Percentiles rank a stretch among this genome's conserved stretches.
phyloP scores from a whole-genome alignment of 2,888 invertebrate genomes.

The Chloroclystis v-ata region DNA sequence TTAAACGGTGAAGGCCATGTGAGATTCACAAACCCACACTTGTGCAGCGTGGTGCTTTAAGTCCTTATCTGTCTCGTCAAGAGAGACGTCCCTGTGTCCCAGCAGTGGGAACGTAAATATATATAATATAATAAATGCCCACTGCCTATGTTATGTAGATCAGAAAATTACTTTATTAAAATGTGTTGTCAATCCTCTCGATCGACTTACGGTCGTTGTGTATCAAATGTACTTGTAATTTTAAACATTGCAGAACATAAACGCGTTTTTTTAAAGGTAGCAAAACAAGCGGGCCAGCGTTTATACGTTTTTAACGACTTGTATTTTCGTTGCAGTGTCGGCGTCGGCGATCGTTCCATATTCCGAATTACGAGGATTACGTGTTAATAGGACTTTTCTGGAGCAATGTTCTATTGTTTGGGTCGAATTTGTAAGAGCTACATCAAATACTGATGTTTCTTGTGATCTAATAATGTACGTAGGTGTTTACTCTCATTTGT shows the following conservation, averaged over 20 bases:
- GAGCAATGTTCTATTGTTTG: conserved; percentile 11
- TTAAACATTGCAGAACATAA: conserved; percentile 17
- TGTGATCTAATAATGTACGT: not conserved
- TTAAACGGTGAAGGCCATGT: too few relatives aligned
- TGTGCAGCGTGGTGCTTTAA: too few relatives aligned
- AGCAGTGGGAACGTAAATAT: too few relatives aligned
- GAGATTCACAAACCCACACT: too few relatives aligned
- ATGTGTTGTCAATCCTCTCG: too few relatives aligned
- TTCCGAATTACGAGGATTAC: conserved; percentile 47
- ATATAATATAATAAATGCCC: too few relatives aligned
- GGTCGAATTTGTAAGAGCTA: not conserved
- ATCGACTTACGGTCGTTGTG: too few relatives aligned
- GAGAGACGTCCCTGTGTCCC: too few relatives aligned
- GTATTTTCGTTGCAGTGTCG: conserved; percentile 31
- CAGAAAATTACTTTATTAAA: too few relatives aligned
- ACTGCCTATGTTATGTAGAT: too few relatives aligned
- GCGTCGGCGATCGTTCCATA: conserved; percentile 36
- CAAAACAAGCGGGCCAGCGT: conserved; percentile 47
- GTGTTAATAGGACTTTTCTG: conserved; percentile 16
- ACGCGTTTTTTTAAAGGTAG: conserved; percentile 36
- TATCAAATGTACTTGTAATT: not conserved
- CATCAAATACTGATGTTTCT: not conserved
- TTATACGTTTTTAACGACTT: conserved; percentile 50
- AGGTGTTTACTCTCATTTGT: too few relatives aligned
- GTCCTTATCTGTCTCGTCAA: too few relatives aligned